phyloP scores from a whole-genome alignment of 2,888 invertebrate species.

The Rhamphomyia laevipes region DNA sequence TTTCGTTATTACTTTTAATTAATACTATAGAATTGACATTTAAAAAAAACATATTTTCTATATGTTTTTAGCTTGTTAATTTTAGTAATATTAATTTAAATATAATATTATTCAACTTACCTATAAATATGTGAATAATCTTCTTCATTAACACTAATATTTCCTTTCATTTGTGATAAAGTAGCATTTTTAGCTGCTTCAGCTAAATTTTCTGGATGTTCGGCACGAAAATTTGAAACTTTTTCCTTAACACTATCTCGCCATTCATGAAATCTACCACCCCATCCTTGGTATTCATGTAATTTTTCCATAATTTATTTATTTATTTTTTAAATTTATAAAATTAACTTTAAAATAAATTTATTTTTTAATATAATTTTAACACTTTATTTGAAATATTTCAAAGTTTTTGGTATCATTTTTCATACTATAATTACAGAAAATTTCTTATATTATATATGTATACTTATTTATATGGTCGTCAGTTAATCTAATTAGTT shows the following conservation, averaged over 20 bases:
- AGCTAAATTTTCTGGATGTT: constrained; percentile 43
- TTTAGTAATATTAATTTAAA: no score
- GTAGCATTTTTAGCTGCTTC: constrained; percentile 38
- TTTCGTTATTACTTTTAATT: no score
- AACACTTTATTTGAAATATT: not conserved
- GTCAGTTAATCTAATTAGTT: no score
- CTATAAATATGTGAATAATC: constrained; percentile 57
- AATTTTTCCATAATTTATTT: constrained; percentile 54
- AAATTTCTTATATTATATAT: not conserved
- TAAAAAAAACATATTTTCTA: no score
- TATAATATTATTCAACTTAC: constrained; percentile 32
- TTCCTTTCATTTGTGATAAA: constrained; percentile 28
- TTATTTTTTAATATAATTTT: not conserved
- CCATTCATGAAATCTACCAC: constrained; percentile 56
- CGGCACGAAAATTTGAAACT: constrained; percentile 50
- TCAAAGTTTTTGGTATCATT: not conserved
- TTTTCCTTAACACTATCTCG: constrained; percentile 53
- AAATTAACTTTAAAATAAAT: not conserved
- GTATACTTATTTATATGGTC: no score
- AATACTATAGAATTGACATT: no score
- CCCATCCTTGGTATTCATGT: constrained; percentile 64
- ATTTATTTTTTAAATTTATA: not conserved
- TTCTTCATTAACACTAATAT: constrained; percentile 32
- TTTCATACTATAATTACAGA: not conserved
- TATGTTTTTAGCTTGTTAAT: no score